Evolutionary conservation across 2,888 invertebrate species (phyloP).

Genomic region (Drosophila ustulata): DNA sequence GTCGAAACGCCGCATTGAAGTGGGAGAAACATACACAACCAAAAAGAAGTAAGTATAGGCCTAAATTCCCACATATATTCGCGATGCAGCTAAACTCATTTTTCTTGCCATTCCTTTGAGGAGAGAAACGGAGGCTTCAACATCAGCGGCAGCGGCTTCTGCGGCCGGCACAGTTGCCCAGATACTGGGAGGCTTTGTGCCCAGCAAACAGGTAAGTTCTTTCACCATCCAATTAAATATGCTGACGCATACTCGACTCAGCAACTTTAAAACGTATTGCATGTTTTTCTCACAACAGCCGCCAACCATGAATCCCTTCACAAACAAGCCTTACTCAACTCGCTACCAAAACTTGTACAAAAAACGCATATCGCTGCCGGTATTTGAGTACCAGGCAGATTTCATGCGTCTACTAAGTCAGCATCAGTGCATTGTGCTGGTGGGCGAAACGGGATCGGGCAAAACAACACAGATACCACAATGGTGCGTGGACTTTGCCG

Average conservation of each 20-base stretch:
- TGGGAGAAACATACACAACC: constrained; percentile 90
- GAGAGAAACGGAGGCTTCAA: constrained; percentile 62
- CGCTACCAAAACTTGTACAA: constrained; percentile 95
- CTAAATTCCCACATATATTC: neutral
- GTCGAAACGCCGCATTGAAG: constrained; percentile 95
- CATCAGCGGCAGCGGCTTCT: constrained; percentile 47
- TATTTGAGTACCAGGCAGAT: constrained; percentile 98
- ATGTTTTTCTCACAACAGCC: constrained; percentile 59
- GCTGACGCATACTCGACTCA: neutral
- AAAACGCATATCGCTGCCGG: constrained; percentile 96
- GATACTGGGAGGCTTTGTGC: constrained; percentile 76
- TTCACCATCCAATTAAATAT: neutral
- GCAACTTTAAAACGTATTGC: neutral
- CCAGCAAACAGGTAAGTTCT: constrained; percentile 66
- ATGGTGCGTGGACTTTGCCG: constrained; percentile 94
- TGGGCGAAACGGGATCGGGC: constrained; percentile 99
- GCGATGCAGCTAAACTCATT: neutral
- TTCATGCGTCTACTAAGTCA: constrained; percentile 97
- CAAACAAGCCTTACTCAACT: constrained; percentile 93
- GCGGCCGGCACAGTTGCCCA: constrained; percentile 59
- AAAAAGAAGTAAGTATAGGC: constrained; percentile 87
- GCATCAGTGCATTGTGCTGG: constrained; percentile 97
- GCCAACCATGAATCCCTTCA: constrained; percentile 90
- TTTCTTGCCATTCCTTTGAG: neutral
- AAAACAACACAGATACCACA: constrained; percentile 99